Percentiles rank a stretch among this genome's conserved stretches.
phyloP scores from a whole-genome alignment of 2,797 vertebrate genomes.

The Mormyrops boulengeri region DNA sequence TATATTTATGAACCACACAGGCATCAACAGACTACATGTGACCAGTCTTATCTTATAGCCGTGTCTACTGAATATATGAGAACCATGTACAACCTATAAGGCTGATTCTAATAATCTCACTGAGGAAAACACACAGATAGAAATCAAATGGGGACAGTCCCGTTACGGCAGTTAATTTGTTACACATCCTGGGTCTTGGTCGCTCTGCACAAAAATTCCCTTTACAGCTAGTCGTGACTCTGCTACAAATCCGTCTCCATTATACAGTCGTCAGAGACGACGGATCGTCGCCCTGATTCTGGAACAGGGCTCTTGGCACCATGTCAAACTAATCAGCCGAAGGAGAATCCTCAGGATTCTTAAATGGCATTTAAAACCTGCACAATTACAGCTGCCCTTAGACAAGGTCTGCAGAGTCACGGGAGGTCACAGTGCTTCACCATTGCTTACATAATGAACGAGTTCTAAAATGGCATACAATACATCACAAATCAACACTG shows the following conservation, averaged over 20 bases:
- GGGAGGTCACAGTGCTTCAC: background rate
- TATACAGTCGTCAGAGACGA: background rate
- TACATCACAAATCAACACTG: background rate
- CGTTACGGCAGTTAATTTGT: background rate
- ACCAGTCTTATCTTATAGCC: background rate
- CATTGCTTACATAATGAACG: background rate
- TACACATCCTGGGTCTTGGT: background rate
- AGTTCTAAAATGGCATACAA: background rate
- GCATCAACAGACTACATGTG: background rate
- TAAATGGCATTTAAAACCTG: background rate
- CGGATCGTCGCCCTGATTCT: background rate
- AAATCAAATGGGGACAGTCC: background rate
- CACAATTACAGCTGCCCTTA: background rate
- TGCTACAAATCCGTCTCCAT: background rate
- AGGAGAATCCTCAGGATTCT: background rate
- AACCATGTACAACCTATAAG: background rate
- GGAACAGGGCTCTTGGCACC: background rate
- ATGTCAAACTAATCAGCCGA: conserved; percentile 6
- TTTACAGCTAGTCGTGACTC: background rate
- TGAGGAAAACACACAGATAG: background rate
- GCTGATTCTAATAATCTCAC: background rate
- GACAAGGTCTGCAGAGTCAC: background rate
- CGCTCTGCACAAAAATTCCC: background rate
- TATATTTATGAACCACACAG: background rate
- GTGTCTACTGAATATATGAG: background rate